Evolutionary conservation across 2,797 vertebrate species (phyloP), one percentile per base, ranked within the genome.

Genomic region (Synanceia verrucosa): DNA sequence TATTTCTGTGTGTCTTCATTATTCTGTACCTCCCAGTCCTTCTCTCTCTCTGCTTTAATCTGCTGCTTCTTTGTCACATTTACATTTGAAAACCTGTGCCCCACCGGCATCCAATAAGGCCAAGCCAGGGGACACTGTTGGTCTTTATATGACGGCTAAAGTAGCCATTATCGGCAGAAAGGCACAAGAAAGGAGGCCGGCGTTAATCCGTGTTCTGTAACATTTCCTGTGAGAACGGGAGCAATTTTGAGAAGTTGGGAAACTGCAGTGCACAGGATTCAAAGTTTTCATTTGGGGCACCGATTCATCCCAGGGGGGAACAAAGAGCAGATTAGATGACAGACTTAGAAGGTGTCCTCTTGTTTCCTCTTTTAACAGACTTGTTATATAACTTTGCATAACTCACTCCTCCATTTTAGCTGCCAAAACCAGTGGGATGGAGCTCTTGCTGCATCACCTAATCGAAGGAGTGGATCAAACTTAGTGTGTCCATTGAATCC

Each of bases 21-120:
- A 68, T 52, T 57, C 59, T 67, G 60, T 21, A 46, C 33, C 43
- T 72, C 66, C 36, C 50, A 31, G 46, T 37, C 41, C 6, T 12
- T 34, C 31, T 26, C 16, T 47, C 48, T 28, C 37, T 71, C 62
- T 51, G 46, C 51, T 70, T 79, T 74, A 67, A 83, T 47, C 81
- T 71, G 26, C 74, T 75, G 69, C 60, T 71, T 84, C 77, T 72
- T 77, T 81, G 85, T 83, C 72, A 72, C 81, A 88, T 92, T 88
- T 88, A 78, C 86, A 90, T 90, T 57, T 85, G 78, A 89, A 92
- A 91, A 74, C 69, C 71, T 66, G 44, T 21, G 21, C 62, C 76
- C 63, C 34, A 53, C 64, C 46, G 57, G 67, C 72, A 69, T 58
- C 69, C 36, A 62, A 66, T 70, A 60, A 68, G 41, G 26, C 69